Evolutionary conservation across 1,140 invertebrate species (phyloP).

Genomic region (Drosophila rufa): DNA sequence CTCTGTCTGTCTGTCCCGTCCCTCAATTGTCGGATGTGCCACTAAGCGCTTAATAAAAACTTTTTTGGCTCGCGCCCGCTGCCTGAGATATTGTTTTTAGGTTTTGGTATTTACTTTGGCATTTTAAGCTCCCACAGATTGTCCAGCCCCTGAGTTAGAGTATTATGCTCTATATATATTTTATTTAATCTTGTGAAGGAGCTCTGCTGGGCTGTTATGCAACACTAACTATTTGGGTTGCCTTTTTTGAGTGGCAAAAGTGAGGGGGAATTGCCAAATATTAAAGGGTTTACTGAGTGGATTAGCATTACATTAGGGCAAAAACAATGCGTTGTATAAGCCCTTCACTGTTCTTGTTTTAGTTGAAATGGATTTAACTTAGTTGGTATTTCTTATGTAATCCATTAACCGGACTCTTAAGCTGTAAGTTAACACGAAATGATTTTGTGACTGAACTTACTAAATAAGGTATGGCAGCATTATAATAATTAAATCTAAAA

Average conservation of each 20-base stretch:
- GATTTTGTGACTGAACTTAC: background rate
- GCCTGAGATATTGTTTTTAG: slow-evolving; percentile 51
- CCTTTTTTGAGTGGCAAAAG: slow-evolving; percentile 17
- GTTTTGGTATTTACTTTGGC: slow-evolving; percentile 60
- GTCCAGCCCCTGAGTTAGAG: slow-evolving; percentile 13
- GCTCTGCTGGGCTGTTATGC: slow-evolving; percentile 16
- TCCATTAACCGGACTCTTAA: background rate
- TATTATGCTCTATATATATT: slow-evolving; percentile 8
- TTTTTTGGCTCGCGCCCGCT: slow-evolving; percentile 38
- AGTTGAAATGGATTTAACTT: background rate
- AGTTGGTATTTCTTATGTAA: background rate
- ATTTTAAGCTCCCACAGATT: slow-evolving; percentile 29
- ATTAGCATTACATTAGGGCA: background rate
- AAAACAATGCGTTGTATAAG: background rate
- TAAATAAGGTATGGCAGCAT: background rate
- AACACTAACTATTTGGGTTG: slow-evolving; percentile 25
- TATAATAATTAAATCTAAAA: too few species aligned
- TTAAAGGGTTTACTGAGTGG: background rate
- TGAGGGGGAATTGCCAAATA: slow-evolving; percentile 7
- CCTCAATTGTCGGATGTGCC: slow-evolving; percentile 48
- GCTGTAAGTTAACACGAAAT: too few species aligned
- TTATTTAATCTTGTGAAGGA: slow-evolving; percentile 35
- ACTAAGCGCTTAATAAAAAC: slow-evolving; percentile 60
- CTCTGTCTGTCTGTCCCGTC: slow-evolving; percentile 3
- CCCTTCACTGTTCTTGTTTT: background rate